Evolutionary conservation across 2,113 vertebrate species (phyloP), one percentile per base, ranked within the genome.

Genomic region (Odocoileus hemionus): DNA sequence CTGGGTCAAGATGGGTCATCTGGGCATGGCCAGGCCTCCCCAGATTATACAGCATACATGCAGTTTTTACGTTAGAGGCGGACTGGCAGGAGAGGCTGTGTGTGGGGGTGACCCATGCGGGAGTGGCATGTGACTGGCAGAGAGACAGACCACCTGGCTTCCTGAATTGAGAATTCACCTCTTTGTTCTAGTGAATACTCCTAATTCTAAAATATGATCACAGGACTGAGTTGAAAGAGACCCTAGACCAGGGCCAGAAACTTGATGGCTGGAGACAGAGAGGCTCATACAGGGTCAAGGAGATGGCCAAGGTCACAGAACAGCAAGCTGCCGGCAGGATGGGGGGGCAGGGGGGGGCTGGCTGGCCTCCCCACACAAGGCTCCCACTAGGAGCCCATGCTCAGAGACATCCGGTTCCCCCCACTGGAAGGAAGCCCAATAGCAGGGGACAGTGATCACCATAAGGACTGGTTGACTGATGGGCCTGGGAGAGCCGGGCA

Each of bases 381-480:
- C 45, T 23, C 6, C 36, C 4, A 3, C 36, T 2, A 74, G 76
- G 36, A 84, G 14, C 57, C 82, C 55, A 19, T 15, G 17, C 0
- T 9, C 2, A 0, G 28, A 76, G 60, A 54, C 28, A 43, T 61
- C 85, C 5, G 0, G 23, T 50, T n/a, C 67, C 60, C 58, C 33
- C 10, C 13, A 16, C 82, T 33, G 17, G 54, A 25, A 93, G 36
- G 64, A 58, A 52, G 57, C 84, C 3, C 5, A n/a, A 6, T 0
- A 55, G 25, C 1, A 36, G 0, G 5, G 30, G 4, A 9, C n/a
- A 33, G 33, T 9, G 70, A 36, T 45, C 0, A 2, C 21, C 55
- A 26, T 1, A n/a, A 39, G 7, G 30, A 60, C 23, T 23, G 54
- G 30, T 3, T 12, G 30, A 36, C 2, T 4, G 60, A 28, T 2